A percentile compares a stretch with the other conserved stretches of the same genome.
These are phyloP conservation scores for Parapsyche elsis DNA, from an alignment of 1,140 invertebrate genomes.

Conservation along the genomic window DNA sequence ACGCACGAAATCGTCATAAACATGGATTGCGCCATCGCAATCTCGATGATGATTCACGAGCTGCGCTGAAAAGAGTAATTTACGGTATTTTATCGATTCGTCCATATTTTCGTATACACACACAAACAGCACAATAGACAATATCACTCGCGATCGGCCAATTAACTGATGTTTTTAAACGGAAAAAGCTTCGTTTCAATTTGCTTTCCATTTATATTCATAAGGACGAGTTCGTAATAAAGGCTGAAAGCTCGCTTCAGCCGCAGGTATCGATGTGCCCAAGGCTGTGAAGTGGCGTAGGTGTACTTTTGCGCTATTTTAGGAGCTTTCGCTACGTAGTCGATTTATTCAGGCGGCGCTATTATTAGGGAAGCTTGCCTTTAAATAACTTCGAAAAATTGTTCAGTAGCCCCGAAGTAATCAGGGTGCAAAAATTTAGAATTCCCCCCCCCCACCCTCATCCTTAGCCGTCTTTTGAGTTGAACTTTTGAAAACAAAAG, in stretches of 20 bases:
- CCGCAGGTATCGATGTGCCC: background rate
- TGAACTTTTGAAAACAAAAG: no score
- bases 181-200: no score
- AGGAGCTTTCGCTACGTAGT: background rate
- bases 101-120: no score
- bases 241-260: background rate
- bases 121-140: no score
- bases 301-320: background rate
- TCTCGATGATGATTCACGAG: background rate
- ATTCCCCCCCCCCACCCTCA: no score
- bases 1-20: background rate
- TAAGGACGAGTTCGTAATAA: background rate
- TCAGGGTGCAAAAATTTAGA: no score
- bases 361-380: conserved; percentile 8
- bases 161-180: no score
- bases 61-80: background rate
- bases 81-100: no score
- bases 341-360: background rate
- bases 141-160: no score
- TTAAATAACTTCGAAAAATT: no score
- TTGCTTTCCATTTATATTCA: background rate
- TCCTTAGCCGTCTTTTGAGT: no score
- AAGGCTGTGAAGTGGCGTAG: background rate
- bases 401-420: no score
- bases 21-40: background rate